phyloP scores from a whole-genome alignment of 2,888 invertebrate species.

The Tipula unca region DNA sequence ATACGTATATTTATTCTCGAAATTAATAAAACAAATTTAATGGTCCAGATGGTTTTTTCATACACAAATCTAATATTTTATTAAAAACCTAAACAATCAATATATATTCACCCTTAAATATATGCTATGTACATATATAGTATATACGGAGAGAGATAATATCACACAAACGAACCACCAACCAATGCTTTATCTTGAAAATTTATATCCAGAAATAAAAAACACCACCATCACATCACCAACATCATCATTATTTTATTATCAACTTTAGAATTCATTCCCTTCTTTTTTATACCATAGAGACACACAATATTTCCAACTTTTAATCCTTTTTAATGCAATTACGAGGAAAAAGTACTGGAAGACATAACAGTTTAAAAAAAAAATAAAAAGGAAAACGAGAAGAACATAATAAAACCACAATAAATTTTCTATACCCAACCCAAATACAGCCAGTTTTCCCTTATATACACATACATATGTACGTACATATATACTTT shows the following conservation, averaged over 20 bases:
- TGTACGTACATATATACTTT: background rate
- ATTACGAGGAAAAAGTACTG: background rate
- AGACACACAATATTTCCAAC: background rate
- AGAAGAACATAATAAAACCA: background rate
- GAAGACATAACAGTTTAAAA: background rate
- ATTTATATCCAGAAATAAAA: background rate
- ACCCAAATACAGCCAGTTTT: background rate
- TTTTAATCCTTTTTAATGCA: slow-evolving; percentile 14
- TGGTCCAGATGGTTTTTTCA: background rate
- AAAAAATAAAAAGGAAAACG: background rate
- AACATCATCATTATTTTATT: background rate
- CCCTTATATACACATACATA: background rate
- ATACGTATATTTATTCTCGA: background rate
- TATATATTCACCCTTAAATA: background rate
- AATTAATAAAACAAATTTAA: background rate
- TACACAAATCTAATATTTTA: background rate
- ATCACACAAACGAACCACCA: slow-evolving; percentile 8
- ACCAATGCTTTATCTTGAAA: background rate
- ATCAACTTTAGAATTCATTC: background rate
- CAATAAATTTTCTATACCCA: background rate
- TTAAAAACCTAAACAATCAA: slow-evolving; percentile 3
- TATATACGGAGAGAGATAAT: background rate
- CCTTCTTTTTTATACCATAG: background rate
- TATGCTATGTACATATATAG: too few species aligned
- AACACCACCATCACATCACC: background rate